Percentiles rank a stretch among this genome's conserved stretches.
Conservation (phyloP, 2,797 vertebrate species). For the Chelon auratus region DNA sequence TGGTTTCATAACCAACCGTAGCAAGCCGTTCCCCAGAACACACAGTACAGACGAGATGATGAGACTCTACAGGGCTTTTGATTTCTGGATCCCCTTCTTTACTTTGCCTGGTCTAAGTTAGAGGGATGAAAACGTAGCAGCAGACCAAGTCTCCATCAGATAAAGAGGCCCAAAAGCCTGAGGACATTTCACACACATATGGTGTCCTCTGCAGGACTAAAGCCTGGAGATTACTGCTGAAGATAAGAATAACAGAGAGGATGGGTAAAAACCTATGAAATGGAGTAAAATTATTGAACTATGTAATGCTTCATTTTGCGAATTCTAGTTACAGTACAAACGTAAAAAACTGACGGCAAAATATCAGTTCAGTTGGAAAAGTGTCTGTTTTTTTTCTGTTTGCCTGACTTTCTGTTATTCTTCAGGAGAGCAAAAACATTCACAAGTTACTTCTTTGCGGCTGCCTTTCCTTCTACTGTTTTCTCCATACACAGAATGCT, state of each 20-base stretch:
- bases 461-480: constrained; percentile 2
- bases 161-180: constrained; percentile 43
- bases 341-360: neutral
- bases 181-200: constrained; percentile 55
- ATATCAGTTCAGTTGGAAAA: constrained; percentile 2
- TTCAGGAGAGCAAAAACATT: constrained; percentile 27
- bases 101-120: constrained; percentile 48
- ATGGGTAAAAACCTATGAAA: constrained; percentile 12
- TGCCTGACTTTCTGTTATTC: constrained; percentile 2
- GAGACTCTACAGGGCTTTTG: constrained; percentile 38
- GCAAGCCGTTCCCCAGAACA: constrained; percentile 11
- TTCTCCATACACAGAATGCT: constrained; percentile 11
- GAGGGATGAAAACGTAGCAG: constrained; percentile 46
- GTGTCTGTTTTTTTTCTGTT: constrained; percentile 4
- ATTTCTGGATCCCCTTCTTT: constrained; percentile 43
- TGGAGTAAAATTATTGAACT: constrained; percentile 7
- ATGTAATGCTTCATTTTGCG: constrained; percentile 12
- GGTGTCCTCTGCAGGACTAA: constrained; percentile 31
- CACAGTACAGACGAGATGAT: constrained; percentile 21
- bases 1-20: constrained; percentile 15
- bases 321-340: constrained; percentile 11
- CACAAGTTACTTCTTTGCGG: constrained; percentile 14
- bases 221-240: constrained; percentile 31
- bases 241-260: constrained; percentile 49
- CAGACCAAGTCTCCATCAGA: constrained; percentile 65